These are phyloP conservation scores for Noturus placidus DNA, from an alignment of 2,113 vertebrate species.

Conservation along the genomic window DNA sequence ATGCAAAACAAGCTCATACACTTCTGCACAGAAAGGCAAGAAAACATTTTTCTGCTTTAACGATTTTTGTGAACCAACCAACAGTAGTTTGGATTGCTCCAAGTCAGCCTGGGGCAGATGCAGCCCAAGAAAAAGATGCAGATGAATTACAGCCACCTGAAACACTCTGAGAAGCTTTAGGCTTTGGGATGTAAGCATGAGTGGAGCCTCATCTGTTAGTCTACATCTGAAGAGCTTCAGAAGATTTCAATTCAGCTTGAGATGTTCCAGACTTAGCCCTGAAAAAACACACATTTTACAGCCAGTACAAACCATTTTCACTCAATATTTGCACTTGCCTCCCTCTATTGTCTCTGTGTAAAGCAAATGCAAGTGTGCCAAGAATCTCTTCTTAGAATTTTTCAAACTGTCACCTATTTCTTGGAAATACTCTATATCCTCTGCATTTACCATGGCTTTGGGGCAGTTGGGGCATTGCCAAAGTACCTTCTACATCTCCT, in stretches of 20 bases:
- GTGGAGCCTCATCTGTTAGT: slow-evolving; percentile 26
- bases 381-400: background rate
- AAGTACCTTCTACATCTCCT: background rate
- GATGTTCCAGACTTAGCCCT: slow-evolving; percentile 15
- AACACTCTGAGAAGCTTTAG: slow-evolving; percentile 49
- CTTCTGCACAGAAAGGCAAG: background rate
- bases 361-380: background rate
- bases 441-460: background rate
- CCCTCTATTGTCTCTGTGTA: background rate
- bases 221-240: slow-evolving; percentile 17
- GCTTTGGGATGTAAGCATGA: slow-evolving; percentile 32
- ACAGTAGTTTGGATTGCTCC: background rate
- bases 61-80: background rate
- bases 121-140: slow-evolving; percentile 39
- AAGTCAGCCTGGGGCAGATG: background rate
- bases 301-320: slow-evolving; percentile 7
- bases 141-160: slow-evolving; percentile 59
- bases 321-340: background rate
- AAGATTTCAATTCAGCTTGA: background rate
- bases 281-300: background rate
- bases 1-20: slow-evolving; percentile 15
- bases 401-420: background rate
- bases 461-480: slow-evolving; percentile 8
- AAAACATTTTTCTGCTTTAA: background rate
- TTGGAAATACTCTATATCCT: background rate